Evolutionary conservation across 2,888 invertebrate genomes (phyloP).

Genomic region (Barypeithes pellucidus): DNA sequence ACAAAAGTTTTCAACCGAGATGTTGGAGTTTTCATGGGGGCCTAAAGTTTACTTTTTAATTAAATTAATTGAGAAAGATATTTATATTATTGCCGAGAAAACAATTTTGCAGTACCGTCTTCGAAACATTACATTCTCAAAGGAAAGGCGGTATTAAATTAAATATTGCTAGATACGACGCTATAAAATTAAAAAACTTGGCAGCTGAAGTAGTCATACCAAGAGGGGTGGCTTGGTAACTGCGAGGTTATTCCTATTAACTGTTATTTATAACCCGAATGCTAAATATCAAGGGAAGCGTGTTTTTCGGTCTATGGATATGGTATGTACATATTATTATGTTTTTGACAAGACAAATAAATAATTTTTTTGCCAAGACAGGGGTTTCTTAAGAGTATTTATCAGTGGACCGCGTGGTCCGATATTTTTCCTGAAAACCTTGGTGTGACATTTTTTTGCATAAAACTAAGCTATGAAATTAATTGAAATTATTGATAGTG

Average conservation of each 20-base stretch:
- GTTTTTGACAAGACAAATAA: too few species aligned
- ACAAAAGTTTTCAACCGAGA: constrained; percentile 32
- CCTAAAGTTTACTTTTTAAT: constrained; percentile 31
- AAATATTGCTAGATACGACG: background rate
- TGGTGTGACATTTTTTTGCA: too few species aligned
- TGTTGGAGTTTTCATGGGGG: constrained; percentile 23
- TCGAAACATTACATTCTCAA: background rate
- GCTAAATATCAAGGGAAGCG: too few species aligned
- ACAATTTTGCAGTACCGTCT: constrained; percentile 25
- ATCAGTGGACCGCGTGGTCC: too few species aligned
- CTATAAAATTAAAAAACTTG: constrained; percentile 7
- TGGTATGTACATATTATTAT: too few species aligned
- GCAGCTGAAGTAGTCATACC: background rate
- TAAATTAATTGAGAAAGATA: constrained; percentile 35
- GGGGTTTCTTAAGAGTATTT: too few species aligned
- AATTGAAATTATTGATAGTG: too few species aligned
- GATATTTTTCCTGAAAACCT: too few species aligned
- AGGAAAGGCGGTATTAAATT: constrained; percentile 2
- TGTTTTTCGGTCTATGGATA: too few species aligned
- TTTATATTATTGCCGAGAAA: constrained; percentile 32
- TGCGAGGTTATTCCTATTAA: background rate
- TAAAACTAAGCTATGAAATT: too few species aligned
- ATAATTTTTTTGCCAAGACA: too few species aligned
- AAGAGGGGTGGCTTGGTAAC: background rate
- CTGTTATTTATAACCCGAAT: background rate